Evolutionary conservation across 2,888 invertebrate species (phyloP).

Genomic region (Leptura quadrifasciata): DNA sequence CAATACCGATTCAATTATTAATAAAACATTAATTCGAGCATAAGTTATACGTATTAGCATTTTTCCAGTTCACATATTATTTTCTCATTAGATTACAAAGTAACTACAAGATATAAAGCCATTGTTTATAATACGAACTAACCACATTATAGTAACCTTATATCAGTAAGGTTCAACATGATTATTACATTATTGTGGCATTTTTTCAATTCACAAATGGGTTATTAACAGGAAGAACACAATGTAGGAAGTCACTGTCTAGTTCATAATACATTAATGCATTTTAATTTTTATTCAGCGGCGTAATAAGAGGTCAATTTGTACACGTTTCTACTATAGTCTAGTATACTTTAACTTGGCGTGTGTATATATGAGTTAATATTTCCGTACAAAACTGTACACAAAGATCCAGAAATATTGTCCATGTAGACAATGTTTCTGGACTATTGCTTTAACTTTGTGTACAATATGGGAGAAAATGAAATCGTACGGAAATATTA

Average conservation of each 20-base stretch:
- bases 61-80: constrained; percentile 31
- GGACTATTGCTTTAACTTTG: too few relatives aligned
- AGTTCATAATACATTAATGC: neutral
- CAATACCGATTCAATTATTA: constrained; percentile 11
- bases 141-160: constrained; percentile 9
- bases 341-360: too few relatives aligned
- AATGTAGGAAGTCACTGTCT: constrained; percentile 37
- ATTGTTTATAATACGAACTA: constrained; percentile 11
- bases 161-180: constrained; percentile 2
- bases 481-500: too few relatives aligned
- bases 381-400: too few relatives aligned
- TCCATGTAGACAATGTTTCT: too few relatives aligned
- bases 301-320: neutral
- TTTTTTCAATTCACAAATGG: constrained; percentile 13
- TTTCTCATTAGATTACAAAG: constrained; percentile 33
- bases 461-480: too few relatives aligned
- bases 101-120: constrained; percentile 21
- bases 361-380: too few relatives aligned
- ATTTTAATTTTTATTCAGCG: neutral
- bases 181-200: constrained; percentile 24
- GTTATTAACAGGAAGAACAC: constrained; percentile 25
- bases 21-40: constrained; percentile 29
- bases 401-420: too few relatives aligned
- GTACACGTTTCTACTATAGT: neutral
- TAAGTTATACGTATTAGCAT: constrained; percentile 11